Evolutionary conservation across 2,797 vertebrate species (phyloP).

Genomic region (Halcyon leucocephala): DNA sequence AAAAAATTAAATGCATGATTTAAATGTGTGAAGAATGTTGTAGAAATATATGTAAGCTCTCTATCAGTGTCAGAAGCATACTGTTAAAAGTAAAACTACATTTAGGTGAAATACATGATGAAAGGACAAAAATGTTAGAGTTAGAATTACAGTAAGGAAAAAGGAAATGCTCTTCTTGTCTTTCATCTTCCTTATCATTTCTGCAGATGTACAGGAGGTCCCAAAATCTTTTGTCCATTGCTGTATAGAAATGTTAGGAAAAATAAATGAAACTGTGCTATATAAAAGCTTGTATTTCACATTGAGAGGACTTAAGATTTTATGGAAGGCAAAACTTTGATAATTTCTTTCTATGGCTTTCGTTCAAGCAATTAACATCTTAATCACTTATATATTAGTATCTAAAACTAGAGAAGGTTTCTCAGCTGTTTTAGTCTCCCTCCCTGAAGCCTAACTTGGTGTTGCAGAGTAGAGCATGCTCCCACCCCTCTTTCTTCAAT

Average conservation of each 20-base stretch:
- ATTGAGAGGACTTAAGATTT: not conserved
- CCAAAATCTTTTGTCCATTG: not conserved
- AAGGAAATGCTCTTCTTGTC: not conserved
- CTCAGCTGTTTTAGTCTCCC: not conserved
- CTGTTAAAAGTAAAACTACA: not conserved
- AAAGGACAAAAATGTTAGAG: not conserved
- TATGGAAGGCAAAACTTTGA: not conserved
- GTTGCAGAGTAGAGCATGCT: not conserved
- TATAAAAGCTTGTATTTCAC: not conserved
- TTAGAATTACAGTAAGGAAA: not conserved
- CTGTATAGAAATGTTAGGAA: not conserved
- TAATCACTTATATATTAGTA: not conserved
- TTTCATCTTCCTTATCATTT: not conserved
- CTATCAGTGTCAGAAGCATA: not conserved
- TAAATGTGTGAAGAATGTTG: not conserved
- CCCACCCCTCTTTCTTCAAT: not conserved
- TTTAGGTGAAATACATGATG: not conserved
- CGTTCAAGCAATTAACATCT: not conserved
- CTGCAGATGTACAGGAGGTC: not conserved
- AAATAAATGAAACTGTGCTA: not conserved
- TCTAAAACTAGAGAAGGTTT: not conserved
- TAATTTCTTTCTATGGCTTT: not conserved
- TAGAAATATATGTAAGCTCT: not conserved
- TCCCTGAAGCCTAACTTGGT: accelerated
- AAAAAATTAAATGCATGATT: not conserved